These are phyloP conservation scores for Leucophenga varia DNA, from an alignment of 1,140 invertebrate species.

Conservation along the genomic window DNA sequence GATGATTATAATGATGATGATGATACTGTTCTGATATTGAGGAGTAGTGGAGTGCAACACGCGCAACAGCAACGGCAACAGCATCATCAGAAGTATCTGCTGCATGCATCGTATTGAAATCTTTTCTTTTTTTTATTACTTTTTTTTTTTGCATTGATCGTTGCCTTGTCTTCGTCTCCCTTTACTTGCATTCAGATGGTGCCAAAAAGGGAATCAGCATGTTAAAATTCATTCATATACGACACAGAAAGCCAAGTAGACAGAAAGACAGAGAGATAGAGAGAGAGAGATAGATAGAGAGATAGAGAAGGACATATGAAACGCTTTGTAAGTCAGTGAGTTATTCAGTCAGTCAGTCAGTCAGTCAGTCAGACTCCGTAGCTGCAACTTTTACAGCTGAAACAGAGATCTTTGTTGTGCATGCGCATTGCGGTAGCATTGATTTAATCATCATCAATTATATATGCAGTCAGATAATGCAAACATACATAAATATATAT, in stretches of 20 bases:
- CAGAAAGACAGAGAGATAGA: constrained; percentile 1
- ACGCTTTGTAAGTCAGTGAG: constrained; percentile 5
- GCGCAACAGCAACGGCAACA: no score
- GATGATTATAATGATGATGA: no score
- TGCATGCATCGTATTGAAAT: no score
- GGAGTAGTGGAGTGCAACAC: constrained; percentile 44
- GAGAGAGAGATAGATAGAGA: background rate
- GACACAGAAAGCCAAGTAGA: background rate
- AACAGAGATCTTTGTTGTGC: constrained; percentile 14
- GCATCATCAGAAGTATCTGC: no score
- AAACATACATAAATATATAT: no score
- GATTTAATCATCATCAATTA: constrained; percentile 54
- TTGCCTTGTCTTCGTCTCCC: constrained; percentile 54
- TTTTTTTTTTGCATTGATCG: no score
- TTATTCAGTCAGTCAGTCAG: background rate
- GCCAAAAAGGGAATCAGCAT: constrained; percentile 22
- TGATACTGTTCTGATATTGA: no score
- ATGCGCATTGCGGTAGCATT: constrained; percentile 50
- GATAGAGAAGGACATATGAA: background rate
- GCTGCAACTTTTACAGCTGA: background rate
- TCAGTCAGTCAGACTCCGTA: background rate
- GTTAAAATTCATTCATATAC: no score
- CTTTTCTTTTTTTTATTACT: no score
- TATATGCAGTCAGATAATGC: constrained; percentile 54
- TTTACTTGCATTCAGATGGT: constrained; percentile 53